Evolutionary conservation across 1,140 invertebrate genomes (phyloP).

Genomic region (Trialeurodes vaporariorum): DNA sequence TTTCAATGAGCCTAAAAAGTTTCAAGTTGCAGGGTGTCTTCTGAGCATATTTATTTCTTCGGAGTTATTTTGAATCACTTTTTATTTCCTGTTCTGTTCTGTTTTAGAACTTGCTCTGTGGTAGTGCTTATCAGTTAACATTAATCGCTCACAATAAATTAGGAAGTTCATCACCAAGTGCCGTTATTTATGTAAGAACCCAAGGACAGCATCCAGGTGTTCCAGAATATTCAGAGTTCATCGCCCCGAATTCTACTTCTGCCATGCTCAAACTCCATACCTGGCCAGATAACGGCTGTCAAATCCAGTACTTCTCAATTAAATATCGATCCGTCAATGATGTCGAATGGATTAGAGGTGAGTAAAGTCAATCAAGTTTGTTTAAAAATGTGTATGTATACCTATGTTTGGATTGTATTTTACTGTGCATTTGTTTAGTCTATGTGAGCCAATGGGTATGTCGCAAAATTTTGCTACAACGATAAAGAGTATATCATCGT

Average conservation of each 20-base stretch:
- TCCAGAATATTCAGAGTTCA: conserved; percentile 46
- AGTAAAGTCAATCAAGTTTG: no score
- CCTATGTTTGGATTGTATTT: no score
- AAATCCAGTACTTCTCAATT: conserved; percentile 60
- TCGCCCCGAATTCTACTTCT: conserved; percentile 57
- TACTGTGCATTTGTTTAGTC: no score
- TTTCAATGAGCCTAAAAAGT: no score
- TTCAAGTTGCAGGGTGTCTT: no score
- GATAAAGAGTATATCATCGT: no score
- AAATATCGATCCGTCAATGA: conserved; percentile 51
- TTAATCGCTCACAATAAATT: conserved; percentile 59
- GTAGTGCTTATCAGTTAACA: conserved; percentile 60
- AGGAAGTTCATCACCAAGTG: conserved; percentile 54
- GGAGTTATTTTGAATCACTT: no score
- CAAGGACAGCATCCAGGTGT: conserved; percentile 58
- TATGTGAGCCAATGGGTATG: no score
- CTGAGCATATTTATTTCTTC: no score
- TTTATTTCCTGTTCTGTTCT: not conserved
- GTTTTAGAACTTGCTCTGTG: conserved; percentile 48
- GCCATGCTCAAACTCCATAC: conserved; percentile 54
- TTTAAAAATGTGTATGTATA: no score
- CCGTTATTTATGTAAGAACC: conserved; percentile 52
- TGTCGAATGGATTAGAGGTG: conserved; percentile 46
- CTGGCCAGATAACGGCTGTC: conserved; percentile 70
- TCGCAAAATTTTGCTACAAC: no score